A percentile compares a stretch with the other conserved stretches of the same genome.
These are phyloP conservation scores for Lophius americanus DNA, from an alignment of 2,797 vertebrate species.

Conservation along the genomic window DNA sequence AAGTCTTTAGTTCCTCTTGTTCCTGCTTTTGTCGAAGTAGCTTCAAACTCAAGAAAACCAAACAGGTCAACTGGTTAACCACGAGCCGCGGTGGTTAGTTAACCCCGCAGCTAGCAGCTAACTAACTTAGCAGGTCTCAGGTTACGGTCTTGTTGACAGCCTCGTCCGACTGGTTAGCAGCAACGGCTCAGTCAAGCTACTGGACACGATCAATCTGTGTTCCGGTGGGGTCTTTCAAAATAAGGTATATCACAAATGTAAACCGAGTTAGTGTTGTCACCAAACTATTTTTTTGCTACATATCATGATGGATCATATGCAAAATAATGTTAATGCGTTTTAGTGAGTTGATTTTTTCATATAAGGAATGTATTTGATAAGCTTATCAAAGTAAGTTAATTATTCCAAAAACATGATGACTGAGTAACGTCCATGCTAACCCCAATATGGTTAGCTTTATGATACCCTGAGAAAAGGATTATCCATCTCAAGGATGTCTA, in stretches of 20 bases:
- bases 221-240: conserved; percentile 42
- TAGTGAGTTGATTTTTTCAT: not conserved
- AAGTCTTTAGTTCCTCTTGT: conserved; percentile 21
- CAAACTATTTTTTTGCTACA: not conserved
- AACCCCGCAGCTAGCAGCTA: conserved; percentile 21
- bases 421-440: conserved; percentile 28
- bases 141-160: conserved; percentile 78
- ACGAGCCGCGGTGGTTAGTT: conserved; percentile 28
- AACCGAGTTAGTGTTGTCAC: not conserved
- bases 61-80: not conserved
- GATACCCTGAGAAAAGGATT: not conserved
- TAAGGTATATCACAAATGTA: conserved; percentile 19
- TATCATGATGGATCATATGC: no score
- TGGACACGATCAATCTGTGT: rapidly evolving
- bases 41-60: conserved; percentile 3
- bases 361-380: not conserved
- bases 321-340: no score
- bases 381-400: not conserved
- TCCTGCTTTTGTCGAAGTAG: conserved; percentile 20
- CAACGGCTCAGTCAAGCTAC: rapidly evolving
- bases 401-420: not conserved
- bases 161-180: conserved; percentile 34
- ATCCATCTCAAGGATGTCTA: no score
- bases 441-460: not conserved
- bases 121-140: conserved; percentile 75